These are phyloP conservation scores for Orcinus orca DNA, from an alignment of 2,113 vertebrate genomes.

Conservation along the genomic window DNA sequence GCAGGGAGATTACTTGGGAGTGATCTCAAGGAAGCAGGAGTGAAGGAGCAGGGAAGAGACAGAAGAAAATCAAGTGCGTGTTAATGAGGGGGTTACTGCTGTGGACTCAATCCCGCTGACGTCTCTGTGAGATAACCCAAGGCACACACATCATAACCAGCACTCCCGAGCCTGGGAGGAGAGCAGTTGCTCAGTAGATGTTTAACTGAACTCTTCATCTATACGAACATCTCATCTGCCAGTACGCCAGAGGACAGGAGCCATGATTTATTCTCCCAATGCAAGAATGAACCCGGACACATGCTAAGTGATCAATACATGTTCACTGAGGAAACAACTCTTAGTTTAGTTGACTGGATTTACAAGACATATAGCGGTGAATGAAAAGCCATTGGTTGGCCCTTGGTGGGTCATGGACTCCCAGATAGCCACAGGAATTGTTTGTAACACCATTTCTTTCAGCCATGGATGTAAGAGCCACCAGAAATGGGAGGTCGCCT, in stretches of 20 bases:
- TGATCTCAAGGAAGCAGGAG: not conserved
- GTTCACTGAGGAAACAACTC: not conserved
- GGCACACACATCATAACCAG: not conserved
- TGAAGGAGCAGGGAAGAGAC: not conserved
- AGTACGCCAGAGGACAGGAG: not conserved
- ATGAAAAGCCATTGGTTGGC: not conserved
- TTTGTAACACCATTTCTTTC: not conserved
- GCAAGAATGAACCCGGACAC: not conserved
- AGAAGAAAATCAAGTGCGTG: not conserved
- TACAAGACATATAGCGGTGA: not conserved
- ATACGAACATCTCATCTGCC: not conserved
- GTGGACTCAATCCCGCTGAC: not conserved
- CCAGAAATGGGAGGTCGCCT: not conserved
- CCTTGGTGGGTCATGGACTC: not conserved
- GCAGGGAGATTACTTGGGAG: not conserved
- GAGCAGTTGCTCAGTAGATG: not conserved
- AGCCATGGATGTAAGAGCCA: not conserved
- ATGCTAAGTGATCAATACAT: not conserved
- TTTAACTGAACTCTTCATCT: not conserved
- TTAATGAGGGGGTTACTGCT: not conserved
- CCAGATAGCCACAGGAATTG: not conserved
- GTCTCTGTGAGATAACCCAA: not conserved
- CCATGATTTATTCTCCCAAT: not conserved
- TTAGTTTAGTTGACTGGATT: not conserved
- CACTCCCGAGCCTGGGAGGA: not conserved